Evolutionary conservation across 2,113 vertebrate genomes (phyloP), one percentile per base, ranked within the genome.

Genomic region (Orientallactaga bullata): DNA sequence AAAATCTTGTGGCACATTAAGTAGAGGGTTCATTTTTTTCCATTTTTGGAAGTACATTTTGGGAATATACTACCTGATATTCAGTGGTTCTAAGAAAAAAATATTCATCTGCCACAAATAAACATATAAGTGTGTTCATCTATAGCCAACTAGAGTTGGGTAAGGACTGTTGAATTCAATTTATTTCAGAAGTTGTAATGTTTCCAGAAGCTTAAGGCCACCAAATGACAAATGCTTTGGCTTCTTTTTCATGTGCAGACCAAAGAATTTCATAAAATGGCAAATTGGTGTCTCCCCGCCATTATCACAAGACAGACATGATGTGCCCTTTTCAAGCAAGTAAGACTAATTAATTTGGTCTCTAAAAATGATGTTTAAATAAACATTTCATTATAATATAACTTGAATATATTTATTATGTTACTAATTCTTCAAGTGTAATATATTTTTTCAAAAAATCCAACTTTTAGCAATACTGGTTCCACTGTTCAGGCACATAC

Each of bases 361-460:
- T 85, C 91, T 92, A 71, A 89, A 77, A 93, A 47, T 58, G 94
- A 18, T 81, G 83, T 94, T 93, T 30, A 96, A 96, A 96, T 81
- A 90, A 97, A 96, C 97, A 98, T 95, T 96, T 85, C 24, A 92
- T 95, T 71, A 88, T 92, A 96, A 85, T 69, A 96, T 96, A 90
- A 74, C 84, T 78, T 71, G 47, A 37, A 85, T 94, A 72, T 1
- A 89, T 97, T 91, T 93, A 93, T 61, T 91, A 97, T 95, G 94
- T 96, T 93, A 95, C 66, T 79, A 95, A 78, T 92, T 96, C 88
- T 92, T 96, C 88, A 85, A 82, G 35, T 96, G 94, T 95, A 96
- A 95, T 86, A 13, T 5, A 81, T 90, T 37, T 90, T 37, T 78
- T 71, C 18, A 73, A 85, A 37, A 96, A 74, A 94, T 96, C 39